Conservation (phyloP, 2,113 vertebrate species). For the Chaetorhynchus papuensis region DNA sequence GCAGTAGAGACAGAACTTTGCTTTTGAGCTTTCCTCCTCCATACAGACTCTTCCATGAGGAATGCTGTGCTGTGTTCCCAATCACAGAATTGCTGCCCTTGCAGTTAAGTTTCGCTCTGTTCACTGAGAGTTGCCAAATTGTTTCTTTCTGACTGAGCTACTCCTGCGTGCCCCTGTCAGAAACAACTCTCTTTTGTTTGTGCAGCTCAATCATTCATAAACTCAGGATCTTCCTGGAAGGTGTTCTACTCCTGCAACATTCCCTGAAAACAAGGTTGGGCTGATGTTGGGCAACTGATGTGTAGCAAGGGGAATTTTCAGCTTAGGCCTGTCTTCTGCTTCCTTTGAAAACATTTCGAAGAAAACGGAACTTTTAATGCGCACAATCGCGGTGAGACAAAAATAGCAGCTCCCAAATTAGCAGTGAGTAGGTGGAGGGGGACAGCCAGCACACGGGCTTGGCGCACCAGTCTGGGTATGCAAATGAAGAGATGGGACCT, state of each 20-base stretch:
- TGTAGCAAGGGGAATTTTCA: neutral
- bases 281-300: neutral
- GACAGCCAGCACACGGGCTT: neutral
- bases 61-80: neutral
- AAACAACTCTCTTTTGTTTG: neutral
- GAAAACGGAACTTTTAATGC: neutral
- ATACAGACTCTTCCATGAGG: neutral
- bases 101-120: neutral
- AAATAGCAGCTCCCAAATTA: conserved; percentile 33
- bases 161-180: neutral
- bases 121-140: neutral
- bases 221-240: neutral
- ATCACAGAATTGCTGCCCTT: rapidly evolving
- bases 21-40: neutral
- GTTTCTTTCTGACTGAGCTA: neutral
- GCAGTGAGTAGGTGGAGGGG: neutral
- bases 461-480: neutral
- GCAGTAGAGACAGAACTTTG: neutral
- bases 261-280: neutral
- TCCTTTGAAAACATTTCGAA: neutral
- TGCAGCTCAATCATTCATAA: neutral
- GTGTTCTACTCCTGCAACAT: neutral
- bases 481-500: neutral
- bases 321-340: neutral
- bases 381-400: neutral